A percentile compares a stretch with the other conserved stretches of the same genome.
These are phyloP conservation scores for Drosophila lacteicornis DNA, from an alignment of 1,140 invertebrate species.

Conservation along the genomic window DNA sequence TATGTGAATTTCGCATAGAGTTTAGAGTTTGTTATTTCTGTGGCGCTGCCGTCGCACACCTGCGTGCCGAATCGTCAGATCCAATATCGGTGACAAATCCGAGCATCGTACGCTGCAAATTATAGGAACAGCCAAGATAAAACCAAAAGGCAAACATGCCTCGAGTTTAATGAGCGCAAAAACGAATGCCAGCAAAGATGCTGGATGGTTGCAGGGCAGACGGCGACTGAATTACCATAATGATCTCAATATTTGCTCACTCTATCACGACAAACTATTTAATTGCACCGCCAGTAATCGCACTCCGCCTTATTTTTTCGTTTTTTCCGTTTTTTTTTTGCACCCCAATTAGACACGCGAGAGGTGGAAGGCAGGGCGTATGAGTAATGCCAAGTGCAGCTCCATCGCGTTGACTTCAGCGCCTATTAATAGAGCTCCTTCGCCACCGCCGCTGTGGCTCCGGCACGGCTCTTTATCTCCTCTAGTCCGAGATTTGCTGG, in stretches of 20 bases:
- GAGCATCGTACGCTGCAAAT: constrained; percentile 12
- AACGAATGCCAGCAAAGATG: constrained; percentile 65
- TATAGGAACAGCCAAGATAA: constrained; percentile 11
- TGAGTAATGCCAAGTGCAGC: constrained; percentile 73
- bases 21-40: constrained; percentile 15
- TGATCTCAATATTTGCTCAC: constrained; percentile 82
- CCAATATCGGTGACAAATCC: constrained; percentile 66
- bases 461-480: constrained; percentile 10
- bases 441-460: constrained; percentile 31
- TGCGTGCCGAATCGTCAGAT: constrained; percentile 68
- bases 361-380: constrained; percentile 70
- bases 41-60: constrained; percentile 57
- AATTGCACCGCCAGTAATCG: constrained; percentile 52
- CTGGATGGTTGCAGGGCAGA: constrained; percentile 51
- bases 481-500: constrained; percentile 1
- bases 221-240: constrained; percentile 69
- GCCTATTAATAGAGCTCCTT: constrained; percentile 68
- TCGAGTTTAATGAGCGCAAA: constrained; percentile 71
- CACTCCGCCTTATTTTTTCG: constrained; percentile 12
- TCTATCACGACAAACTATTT: constrained; percentile 78
- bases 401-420: constrained; percentile 65
- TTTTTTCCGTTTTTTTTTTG: constrained; percentile 30
- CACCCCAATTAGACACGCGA: constrained; percentile 77
- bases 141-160: constrained; percentile 32
- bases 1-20: constrained; percentile 68